Evolutionary conservation across 1,140 invertebrate genomes (phyloP), one percentile per base, ranked within the genome.

Genomic region (Drosophila ananassae): DNA sequence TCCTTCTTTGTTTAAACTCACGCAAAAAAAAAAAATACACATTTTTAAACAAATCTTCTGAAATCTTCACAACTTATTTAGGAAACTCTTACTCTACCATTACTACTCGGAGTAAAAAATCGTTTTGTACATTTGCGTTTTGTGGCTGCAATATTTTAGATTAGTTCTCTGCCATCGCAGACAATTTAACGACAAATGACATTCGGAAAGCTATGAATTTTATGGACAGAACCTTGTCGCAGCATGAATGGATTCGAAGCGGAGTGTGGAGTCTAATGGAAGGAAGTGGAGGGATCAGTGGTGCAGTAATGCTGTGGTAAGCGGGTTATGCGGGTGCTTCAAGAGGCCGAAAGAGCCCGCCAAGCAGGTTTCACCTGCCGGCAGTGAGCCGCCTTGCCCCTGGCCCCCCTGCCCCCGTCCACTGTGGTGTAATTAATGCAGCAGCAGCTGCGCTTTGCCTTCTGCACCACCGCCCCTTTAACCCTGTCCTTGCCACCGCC

Each of bases 121-220:
- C 50, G 10, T 56, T 62, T 51, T 17, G 17, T 17, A 17, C 17
- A 17, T 17, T 17, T 32, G 7, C 25, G 50, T 68, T 60, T 54
- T 63, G 32, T 57, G 58, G 61, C 57, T 68, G n/a, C 28, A 39
- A 51, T 73, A 77, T 39, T 30, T 66, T 77, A 51, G 66, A 78
- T 66, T 72, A 41, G 7, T 13, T 48, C 24, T 21, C 9, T 28
- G 25, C 5, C n/a, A 21, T 24, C 41, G 2, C 9, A 74, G 57
- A 60, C 69, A 75, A 85, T 82, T 76, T 82, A 87, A 87, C 82
- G 78, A 87, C 82, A 87, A 89, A 89, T 89, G 83, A 73, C 83
- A 89, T 89, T 89, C 79, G 63, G 62, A 74, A 64, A 76, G 75
- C 78, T 44, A 82, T 89, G 79, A 89, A 82, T 87, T 87, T 87